Conservation (phyloP, 2,797 vertebrate genomes). For the Urocyon cinereoargenteus region DNA sequence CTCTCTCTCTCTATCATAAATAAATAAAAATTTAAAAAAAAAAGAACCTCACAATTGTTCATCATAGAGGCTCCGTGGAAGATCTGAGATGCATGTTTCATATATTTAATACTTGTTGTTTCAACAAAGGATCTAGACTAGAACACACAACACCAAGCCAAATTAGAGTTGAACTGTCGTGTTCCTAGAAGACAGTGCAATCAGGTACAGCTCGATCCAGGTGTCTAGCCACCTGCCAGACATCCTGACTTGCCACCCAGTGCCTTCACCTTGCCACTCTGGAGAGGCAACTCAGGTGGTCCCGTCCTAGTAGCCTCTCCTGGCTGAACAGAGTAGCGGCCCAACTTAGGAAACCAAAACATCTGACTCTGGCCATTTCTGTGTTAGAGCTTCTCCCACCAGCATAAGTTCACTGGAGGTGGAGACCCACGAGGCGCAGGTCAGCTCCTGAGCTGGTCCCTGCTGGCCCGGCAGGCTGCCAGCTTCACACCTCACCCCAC, state of each 20-base stretch:
- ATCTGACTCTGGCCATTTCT: fast-evolving
- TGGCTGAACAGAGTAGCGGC: neutral
- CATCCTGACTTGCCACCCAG: neutral
- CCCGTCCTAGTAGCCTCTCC: neutral
- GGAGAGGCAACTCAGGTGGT: neutral
- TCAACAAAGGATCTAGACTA: neutral
- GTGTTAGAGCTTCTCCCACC: neutral
- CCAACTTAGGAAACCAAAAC: neutral
- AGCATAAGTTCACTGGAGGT: neutral
- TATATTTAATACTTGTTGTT: neutral
- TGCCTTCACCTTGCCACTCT: neutral
- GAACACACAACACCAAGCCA: neutral
- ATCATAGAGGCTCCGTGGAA: neutral
- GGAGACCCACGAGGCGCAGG: fast-evolving
- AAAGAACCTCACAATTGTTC: neutral
- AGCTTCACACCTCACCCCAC: neutral
- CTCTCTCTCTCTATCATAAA: too few species aligned
- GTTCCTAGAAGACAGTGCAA: neutral
- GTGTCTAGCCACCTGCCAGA: neutral
- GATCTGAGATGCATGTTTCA: neutral
- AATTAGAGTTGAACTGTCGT: neutral
- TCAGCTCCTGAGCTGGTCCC: too few species aligned
- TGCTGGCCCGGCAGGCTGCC: too few species aligned
- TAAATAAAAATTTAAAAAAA: too few species aligned
- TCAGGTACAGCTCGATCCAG: neutral